Evolutionary conservation across 2,888 invertebrate species (phyloP), one percentile per base, ranked within the genome.

Genomic region (Sarcophaga rosellei): DNA sequence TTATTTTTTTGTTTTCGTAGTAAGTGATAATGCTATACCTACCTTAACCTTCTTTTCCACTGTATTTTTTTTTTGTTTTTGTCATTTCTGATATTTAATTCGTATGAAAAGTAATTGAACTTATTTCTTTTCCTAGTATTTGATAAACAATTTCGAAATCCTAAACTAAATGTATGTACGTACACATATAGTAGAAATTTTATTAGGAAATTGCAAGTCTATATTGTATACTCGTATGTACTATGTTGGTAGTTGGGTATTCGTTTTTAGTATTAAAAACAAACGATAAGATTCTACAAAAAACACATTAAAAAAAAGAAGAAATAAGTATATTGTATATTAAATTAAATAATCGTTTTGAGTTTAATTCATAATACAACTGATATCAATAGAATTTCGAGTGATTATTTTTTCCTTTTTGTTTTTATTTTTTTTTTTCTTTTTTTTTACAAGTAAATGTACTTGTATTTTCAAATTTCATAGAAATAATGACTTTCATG

Each of bases 91-190:
- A 77, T 21, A 62, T 12, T 62, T 68, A 83, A 62, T 78, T 83
- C 57, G 12, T 53, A 69, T 25, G 70, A 79, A 76, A 73, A 68
- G 72, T 78, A 78, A 83, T 73, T 78, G 25, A 75, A 79, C 45
- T 79, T 35, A 35, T 35, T 35, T 84, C 74, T 70, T 78, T 84
- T 84, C 79, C 65, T n/a, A 59, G 84, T 75, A 84, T 70, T 70
- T 75, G 70, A 78, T 79, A 84, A 79, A 63, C 35, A 65, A 79
- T 75, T 84, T 75, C 44, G 69, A 84, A 75, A 84, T 79, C 63
- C 69, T 79, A 79, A 78, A 68, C 53, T 45, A 65, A 65, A 65
- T 15, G 15, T 53, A 23, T 23, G 11, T 21, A 17, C 10, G 11
- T 35, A 53, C 17, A 53, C 53, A 53, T 17, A 53, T 17, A 53